A percentile compares a stretch with the other conserved stretches of the same genome.
Conservation (phyloP, 2,888 invertebrate genomes). For the Drosophila engyochracea region DNA sequence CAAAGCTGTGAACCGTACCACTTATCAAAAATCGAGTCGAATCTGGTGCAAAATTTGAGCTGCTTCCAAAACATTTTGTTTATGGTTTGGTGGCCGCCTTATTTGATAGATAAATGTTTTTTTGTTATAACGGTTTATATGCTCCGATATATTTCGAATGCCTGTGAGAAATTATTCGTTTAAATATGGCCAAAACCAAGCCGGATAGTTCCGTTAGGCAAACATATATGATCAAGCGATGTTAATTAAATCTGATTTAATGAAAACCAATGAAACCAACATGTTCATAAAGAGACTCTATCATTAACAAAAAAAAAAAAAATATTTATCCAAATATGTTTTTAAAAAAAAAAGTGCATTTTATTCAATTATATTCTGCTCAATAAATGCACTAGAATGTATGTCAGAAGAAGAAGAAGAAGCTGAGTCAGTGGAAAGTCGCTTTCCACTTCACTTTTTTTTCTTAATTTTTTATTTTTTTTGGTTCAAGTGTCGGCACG, state of each 20-base stretch:
- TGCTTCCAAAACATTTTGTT: neutral
- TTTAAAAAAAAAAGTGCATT: neutral
- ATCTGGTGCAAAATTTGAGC: neutral
- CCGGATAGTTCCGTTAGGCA: neutral
- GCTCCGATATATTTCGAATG: no score
- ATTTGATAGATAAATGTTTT: neutral
- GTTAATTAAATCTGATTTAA: neutral
- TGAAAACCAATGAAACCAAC: neutral
- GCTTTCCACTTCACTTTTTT: slow-evolving; percentile 47
- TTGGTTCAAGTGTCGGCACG: slow-evolving; percentile 63
- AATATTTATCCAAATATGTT: neutral
- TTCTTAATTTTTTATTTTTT: slow-evolving; percentile 15
- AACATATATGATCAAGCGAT: no score
- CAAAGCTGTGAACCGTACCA: neutral
- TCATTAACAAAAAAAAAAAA: accelerated
- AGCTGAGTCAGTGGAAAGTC: slow-evolving; percentile 21
- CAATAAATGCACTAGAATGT: neutral
- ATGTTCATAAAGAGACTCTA: neutral
- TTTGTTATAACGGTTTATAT: neutral
- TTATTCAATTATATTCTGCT: neutral
- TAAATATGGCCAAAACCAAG: neutral
- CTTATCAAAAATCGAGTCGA: neutral
- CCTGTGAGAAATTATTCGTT: neutral
- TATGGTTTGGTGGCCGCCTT: neutral
- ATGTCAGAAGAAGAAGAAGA: slow-evolving; percentile 30